Conservation (phyloP, 64 coral and sea anemone genomes). For the Stichodactyla mertensii region DNA sequence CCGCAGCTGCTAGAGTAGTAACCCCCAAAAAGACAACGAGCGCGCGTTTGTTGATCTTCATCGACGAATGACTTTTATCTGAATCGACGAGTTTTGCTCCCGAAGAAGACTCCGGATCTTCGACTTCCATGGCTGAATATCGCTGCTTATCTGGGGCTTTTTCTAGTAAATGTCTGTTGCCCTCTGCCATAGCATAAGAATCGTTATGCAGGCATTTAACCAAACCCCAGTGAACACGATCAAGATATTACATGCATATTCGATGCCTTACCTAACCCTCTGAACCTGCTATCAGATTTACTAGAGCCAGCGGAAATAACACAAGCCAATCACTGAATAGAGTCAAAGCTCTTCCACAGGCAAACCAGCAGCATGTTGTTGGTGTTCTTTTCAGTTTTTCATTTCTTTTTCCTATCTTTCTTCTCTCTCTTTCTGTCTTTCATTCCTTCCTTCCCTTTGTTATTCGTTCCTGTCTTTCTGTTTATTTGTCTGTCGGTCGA, state of each 20-base stretch:
- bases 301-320: neutral
- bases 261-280: conserved; percentile 3
- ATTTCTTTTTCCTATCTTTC: too few relatives aligned
- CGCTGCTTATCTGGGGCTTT: neutral
- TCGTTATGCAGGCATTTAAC: neutral
- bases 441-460: too few relatives aligned
- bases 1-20: conserved; percentile 36
- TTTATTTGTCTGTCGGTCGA: too few relatives aligned
- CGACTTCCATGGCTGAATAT: conserved; percentile 26
- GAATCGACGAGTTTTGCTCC: neutral
- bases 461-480: too few relatives aligned
- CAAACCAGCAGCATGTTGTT: too few relatives aligned
- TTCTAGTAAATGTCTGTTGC: conserved; percentile 12
- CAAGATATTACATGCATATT: neutral
- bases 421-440: too few relatives aligned
- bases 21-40: conserved; percentile 54
- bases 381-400: too few relatives aligned
- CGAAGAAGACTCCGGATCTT: conserved; percentile 18
- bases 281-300: neutral
- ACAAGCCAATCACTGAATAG: neutral
- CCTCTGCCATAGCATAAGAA: conserved; percentile 9
- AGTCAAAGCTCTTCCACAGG: too few relatives aligned
- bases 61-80: neutral
- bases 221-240: neutral
- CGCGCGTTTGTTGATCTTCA: conserved; percentile 32